phyloP scores from a whole-genome alignment of 2,888 invertebrate genomes.

The Ennomos erosarius region DNA sequence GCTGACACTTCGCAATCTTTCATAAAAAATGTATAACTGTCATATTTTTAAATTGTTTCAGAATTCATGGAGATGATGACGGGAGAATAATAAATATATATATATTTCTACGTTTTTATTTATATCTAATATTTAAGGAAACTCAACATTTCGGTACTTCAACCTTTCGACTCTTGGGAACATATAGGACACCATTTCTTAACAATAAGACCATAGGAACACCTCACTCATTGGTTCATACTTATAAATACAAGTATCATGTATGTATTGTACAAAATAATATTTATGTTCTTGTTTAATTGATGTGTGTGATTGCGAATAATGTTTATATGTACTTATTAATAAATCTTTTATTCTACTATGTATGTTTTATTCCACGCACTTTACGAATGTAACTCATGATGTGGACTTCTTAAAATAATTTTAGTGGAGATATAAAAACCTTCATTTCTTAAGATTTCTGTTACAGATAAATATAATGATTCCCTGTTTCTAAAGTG shows the following conservation, averaged over 20 bases:
- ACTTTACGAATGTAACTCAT: slow-evolving; percentile 42
- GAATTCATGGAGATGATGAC: slow-evolving; percentile 99
- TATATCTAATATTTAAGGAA: slow-evolving; percentile 71
- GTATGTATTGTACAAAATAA: slow-evolving; percentile 82
- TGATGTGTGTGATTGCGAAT: slow-evolving; percentile 80
- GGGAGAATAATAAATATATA: slow-evolving; percentile 91
- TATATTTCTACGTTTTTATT: slow-evolving; percentile 66
- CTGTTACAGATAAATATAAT: slow-evolving; percentile 74
- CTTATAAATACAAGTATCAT: slow-evolving; percentile 64
- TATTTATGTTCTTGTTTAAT: slow-evolving; percentile 67
- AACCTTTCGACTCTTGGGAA: slow-evolving; percentile 73
- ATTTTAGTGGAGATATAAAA: slow-evolving; percentile 54
- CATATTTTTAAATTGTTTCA: slow-evolving; percentile 81
- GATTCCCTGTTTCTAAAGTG: slow-evolving; percentile 73
- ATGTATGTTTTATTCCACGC: slow-evolving; percentile 27
- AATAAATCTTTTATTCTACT: slow-evolving; percentile 83
- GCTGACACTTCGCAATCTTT: slow-evolving; percentile 10
- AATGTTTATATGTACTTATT: slow-evolving; percentile 82
- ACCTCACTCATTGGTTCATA: slow-evolving; percentile 62
- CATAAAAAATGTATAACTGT: slow-evolving; percentile 26
- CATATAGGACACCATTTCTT: slow-evolving; percentile 65
- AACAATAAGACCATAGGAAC: slow-evolving; percentile 50
- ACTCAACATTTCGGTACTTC: slow-evolving; percentile 72
- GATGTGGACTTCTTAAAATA: slow-evolving; percentile 57
- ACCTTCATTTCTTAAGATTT: slow-evolving; percentile 64